Evolutionary conservation across 2,113 vertebrate species (phyloP), one percentile per base, ranked within the genome.

Genomic region (Vireo altiloquus): DNA sequence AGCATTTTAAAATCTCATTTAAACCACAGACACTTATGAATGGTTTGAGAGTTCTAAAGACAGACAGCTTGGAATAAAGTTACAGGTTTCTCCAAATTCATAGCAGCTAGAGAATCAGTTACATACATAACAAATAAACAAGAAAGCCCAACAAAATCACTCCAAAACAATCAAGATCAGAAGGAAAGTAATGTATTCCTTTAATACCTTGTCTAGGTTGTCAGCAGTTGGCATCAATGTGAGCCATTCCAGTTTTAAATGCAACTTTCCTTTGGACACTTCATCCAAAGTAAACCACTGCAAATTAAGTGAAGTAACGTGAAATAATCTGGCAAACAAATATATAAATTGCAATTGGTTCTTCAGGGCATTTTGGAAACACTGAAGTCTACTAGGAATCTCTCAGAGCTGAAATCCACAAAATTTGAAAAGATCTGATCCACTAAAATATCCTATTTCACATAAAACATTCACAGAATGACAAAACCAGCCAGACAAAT

Each of bases 241-340:
- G 50, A 99, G 98, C 98, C 99, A 99, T 95, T 99, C 99, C 66
- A 99, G 97, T 82, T 98, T 99, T 91, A 99, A 96, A 95, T 99
- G 99, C 22, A 99, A 95, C 96, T 99, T 99, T 87, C 99, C 99
- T 56, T 97, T 96, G 24, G 97, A 69, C 42, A 99, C 99, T 14
- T 99, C 98, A 15, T 99, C 99, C 97, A 99, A 85, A 30, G 89
- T 52, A 80, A 99, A 99, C 99, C 99, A 99, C 99, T 99, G 50
- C 81, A 87, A 96, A 68, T 88, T 39, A 97, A 96, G 56, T 35
- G 56, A 81, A 93, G 28, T 37, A 30, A 82, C 5, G 14, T 82
- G 75, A 95, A 83, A 90, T 90, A 47, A 82, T 33, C 17, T 47
- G 52, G 71, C 57, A 77, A 69, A 89, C 15, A 81, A 71, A 76